These are phyloP conservation scores for Opisthocomus hoazin DNA, from an alignment of 2,113 vertebrate species.

Conservation along the genomic window DNA sequence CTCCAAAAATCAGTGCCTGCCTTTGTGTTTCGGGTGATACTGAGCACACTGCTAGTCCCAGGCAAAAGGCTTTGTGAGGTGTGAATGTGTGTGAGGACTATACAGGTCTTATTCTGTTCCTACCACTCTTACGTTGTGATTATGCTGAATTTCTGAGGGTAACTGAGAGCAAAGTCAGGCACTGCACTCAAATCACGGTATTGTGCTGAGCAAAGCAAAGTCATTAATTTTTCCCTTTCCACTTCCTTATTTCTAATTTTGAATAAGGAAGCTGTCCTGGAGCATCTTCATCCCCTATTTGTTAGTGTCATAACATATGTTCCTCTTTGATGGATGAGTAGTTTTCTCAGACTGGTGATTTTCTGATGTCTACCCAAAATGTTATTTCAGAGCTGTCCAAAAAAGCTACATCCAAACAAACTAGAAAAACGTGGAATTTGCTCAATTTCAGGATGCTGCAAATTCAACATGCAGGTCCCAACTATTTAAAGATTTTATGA, in stretches of 20 bases:
- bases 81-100: not conserved
- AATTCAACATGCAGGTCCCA: not conserved
- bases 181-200: not conserved
- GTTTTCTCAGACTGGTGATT: conserved; percentile 17
- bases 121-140: not conserved
- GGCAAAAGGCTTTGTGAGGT: not conserved
- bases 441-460: not conserved
- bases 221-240: conserved; percentile 25
- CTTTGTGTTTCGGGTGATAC: not conserved
- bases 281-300: not conserved
- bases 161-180: not conserved
- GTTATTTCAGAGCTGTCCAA: not conserved
- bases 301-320: not conserved
- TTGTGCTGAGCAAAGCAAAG: conserved; percentile 25
- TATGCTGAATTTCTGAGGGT: not conserved
- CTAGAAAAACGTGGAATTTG: not conserved
- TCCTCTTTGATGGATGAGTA: conserved; percentile 23
- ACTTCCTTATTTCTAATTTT: conserved; percentile 59
- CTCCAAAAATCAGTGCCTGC: not conserved
- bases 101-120: not conserved
- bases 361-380: conserved; percentile 4
- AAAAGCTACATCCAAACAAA: not conserved
- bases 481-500: not conserved
- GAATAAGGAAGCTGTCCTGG: conserved; percentile 22
- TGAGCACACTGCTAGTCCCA: not conserved